Conservation (phyloP, 2,888 invertebrate species). For the Acrobasis repandana region DNA sequence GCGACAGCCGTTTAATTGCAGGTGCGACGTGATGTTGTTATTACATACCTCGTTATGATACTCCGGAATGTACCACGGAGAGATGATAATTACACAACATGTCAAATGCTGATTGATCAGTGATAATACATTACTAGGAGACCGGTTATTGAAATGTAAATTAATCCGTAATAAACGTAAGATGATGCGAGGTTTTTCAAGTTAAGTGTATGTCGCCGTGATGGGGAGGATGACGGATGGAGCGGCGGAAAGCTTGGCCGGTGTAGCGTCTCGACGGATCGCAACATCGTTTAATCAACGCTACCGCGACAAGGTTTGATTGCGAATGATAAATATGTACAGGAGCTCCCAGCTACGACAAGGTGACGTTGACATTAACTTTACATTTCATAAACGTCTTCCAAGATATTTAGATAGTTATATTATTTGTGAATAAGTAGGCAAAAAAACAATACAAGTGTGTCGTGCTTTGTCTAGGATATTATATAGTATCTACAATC, state of each 20-base stretch:
- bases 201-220: slow-evolving; percentile 24
- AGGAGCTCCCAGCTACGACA: slow-evolving; percentile 22
- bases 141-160: slow-evolving; percentile 56
- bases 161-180: slow-evolving; percentile 51
- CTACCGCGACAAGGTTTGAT: slow-evolving; percentile 60
- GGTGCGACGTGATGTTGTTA: slow-evolving; percentile 56
- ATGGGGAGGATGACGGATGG: slow-evolving; percentile 43
- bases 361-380: slow-evolving; percentile 20
- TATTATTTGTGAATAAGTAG: neutral
- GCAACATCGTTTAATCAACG: slow-evolving; percentile 63
- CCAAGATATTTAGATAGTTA: neutral
- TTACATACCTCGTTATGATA: slow-evolving; percentile 47
- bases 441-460: no score
- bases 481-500: no score
- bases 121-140: slow-evolving; percentile 57
- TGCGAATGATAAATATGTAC: slow-evolving; percentile 64
- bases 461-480: no score
- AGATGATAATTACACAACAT: slow-evolving; percentile 67
- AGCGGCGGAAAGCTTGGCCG: slow-evolving; percentile 31
- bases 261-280: slow-evolving; percentile 41
- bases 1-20: slow-evolving; percentile 70
- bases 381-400: neutral
- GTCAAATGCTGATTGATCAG: slow-evolving; percentile 68
- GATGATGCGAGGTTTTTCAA: slow-evolving; percentile 38
- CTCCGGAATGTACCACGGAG: slow-evolving; percentile 45